These are phyloP conservation scores for Zaprionus nigranus DNA, from an alignment of 1,140 invertebrate species.

Conservation along the genomic window DNA sequence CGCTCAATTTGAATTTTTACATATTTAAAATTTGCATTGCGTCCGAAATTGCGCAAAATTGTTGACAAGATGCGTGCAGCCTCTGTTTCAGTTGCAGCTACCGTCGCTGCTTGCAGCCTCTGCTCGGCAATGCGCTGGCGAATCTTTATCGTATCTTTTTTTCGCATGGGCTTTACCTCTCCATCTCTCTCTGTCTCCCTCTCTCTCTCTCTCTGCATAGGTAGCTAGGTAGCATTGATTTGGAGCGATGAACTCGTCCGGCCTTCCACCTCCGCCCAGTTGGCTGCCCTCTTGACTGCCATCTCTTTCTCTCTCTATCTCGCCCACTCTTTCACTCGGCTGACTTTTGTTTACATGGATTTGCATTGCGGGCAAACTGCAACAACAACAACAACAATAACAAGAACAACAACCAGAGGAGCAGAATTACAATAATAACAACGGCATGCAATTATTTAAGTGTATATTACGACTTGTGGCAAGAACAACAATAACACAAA, in stretches of 20 bases:
- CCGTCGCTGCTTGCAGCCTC: background rate
- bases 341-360: conserved; percentile 55
- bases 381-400: conserved; percentile 31
- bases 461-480: conserved; percentile 50
- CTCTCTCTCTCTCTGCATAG: background rate
- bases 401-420: conserved; percentile 19
- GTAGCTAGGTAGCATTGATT: conserved; percentile 68
- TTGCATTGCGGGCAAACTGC: conserved; percentile 44
- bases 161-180: background rate
- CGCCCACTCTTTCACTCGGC: background rate
- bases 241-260: conserved; percentile 79
- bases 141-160: background rate
- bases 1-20: conserved; percentile 10
- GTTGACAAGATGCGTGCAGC: conserved; percentile 48
- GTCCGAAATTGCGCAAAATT: conserved; percentile 43
- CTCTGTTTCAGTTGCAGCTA: background rate
- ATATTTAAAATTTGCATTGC: conserved; percentile 42
- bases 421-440: conserved; percentile 39
- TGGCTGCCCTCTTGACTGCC: conserved; percentile 15
- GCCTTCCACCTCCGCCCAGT: conserved; percentile 34
- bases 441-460: conserved; percentile 61
- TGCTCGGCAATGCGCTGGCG: conserved; percentile 4
- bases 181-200: background rate
- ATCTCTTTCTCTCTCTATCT: background rate
- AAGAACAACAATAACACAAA: conserved; percentile 41